A percentile compares a stretch with the other conserved stretches of the same genome.
These are phyloP conservation scores for Oncorhynchus tshawytscha DNA, from an alignment of 2,113 vertebrate genomes.

Conservation along the genomic window DNA sequence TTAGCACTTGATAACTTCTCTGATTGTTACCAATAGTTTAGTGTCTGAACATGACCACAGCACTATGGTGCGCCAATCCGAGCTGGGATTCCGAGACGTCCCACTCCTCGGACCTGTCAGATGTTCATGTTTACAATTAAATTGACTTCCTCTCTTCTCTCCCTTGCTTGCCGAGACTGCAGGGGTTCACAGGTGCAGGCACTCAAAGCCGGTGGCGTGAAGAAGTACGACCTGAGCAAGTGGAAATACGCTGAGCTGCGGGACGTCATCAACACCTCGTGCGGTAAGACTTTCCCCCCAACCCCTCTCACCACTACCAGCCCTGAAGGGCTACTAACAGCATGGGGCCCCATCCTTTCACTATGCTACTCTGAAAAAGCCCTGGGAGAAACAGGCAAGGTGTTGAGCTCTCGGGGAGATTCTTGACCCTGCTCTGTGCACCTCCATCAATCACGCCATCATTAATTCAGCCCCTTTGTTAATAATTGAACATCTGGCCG, in stretches of 20 bases:
- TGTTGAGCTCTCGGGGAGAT: neutral
- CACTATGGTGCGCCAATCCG: no score
- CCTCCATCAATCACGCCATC: constrained; percentile 3
- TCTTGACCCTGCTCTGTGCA: neutral
- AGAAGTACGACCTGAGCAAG: constrained; percentile 96
- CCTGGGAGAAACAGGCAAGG: neutral
- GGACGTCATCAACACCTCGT: constrained; percentile 98
- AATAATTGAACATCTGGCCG: constrained; percentile 36
- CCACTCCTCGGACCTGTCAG: no score
- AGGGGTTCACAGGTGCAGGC: constrained; percentile 93
- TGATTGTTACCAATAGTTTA: no score
- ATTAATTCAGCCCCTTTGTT: constrained; percentile 23
- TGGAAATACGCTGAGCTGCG: constrained; percentile 98
- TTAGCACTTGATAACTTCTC: no score
- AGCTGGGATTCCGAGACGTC: no score
- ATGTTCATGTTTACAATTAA: no score
- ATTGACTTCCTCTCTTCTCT: neutral
- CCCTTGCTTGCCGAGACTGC: neutral
- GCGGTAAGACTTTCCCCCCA: constrained; percentile 76
- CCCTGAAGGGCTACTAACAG: neutral
- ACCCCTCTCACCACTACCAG: no score
- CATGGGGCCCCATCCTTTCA: neutral
- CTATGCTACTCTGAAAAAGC: neutral
- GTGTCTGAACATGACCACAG: no score
- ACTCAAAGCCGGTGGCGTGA: constrained; percentile 89